Evolutionary conservation across 53 echinoderm and acorn worm species (phyloP), one percentile per base, ranked within the genome.

Genomic region (Astropecten irregularis): DNA sequence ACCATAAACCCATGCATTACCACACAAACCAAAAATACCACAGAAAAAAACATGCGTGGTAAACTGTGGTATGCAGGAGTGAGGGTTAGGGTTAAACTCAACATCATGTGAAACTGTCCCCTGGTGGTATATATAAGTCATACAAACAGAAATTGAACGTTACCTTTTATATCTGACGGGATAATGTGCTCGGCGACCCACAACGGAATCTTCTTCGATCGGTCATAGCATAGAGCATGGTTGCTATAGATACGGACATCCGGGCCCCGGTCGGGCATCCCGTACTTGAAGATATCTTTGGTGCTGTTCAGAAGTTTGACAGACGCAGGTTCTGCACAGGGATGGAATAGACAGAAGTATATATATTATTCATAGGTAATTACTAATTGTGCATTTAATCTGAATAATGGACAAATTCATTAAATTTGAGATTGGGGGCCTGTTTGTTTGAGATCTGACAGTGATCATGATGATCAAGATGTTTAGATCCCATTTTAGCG

Each of bases 101-200:
- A n/a, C n/a, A n/a, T n/a, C n/a, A n/a, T n/a, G n/a, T n/a, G n/a
- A n/a, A n/a, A n/a, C n/a, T n/a, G n/a, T n/a, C n/a, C n/a, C n/a
- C n/a, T n/a, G n/a, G n/a, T n/a, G n/a, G n/a, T n/a, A n/a, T n/a
- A n/a, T n/a, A n/a, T n/a, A n/a, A n/a, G n/a, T n/a, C n/a, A n/a
- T n/a, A n/a, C n/a, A 25, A 27, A 68, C 3, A 40, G 21, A 68
- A 68, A 10, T 20, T 0, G 6, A 51, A 33, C 11, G 2, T n/a
- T 87, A 97, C 97, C 97, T 81, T 85, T 71, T 2, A 91, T 26
- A 40, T 94, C n/a, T n/a, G n/a, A n/a, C n/a, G n/a, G n/a, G n/a
- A 90, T 94, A 30, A 97, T 85, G 37, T 92, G 97, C 51, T 97
- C 97, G 26, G 94, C 94, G n/a, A 97, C 97, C 97, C 97, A 97